Percentiles rank a stretch among this genome's conserved stretches.
Evolutionary conservation across 1,140 invertebrate species (phyloP).

Genomic region (Aleiodes sp.): DNA sequence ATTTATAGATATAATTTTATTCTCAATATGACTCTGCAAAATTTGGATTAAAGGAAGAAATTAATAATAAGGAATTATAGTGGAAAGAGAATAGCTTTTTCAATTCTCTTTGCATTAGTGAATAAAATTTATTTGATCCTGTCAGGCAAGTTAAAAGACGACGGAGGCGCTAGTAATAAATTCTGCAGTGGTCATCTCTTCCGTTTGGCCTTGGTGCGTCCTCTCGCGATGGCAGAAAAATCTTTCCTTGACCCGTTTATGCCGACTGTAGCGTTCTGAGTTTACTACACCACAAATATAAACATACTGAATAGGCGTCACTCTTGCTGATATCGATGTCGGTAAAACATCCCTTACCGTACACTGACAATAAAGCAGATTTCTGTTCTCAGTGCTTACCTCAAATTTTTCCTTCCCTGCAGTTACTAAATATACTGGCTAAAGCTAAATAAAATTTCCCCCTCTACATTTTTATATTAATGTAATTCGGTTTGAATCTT

Average conservation of each 20-base stretch:
- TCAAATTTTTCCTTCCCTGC: background rate
- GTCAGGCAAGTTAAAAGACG: background rate
- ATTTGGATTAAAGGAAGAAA: too few relatives aligned
- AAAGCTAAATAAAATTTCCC: background rate
- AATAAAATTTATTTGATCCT: background rate
- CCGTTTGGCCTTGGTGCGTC: background rate
- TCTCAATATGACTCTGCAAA: too few relatives aligned
- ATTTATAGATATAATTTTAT: too few relatives aligned
- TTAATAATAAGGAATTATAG: too few relatives aligned
- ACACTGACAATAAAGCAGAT: background rate
- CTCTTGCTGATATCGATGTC: background rate
- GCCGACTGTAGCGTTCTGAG: conserved; percentile 5
- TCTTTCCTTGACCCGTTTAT: background rate
- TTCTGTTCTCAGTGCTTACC: background rate
- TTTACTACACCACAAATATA: background rate
- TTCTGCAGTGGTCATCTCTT: background rate
- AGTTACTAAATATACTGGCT: background rate
- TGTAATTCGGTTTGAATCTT: too few relatives aligned
- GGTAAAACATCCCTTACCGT: conserved; percentile 10
- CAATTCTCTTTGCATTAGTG: background rate
- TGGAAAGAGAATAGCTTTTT: background rate
- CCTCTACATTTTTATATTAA: too few relatives aligned
- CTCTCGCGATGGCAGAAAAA: conserved; percentile 19
- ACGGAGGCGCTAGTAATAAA: background rate
- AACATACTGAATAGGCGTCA: background rate